Conservation (phyloP, 2,888 invertebrate species). For the Ganaspis brasiliensis region DNA sequence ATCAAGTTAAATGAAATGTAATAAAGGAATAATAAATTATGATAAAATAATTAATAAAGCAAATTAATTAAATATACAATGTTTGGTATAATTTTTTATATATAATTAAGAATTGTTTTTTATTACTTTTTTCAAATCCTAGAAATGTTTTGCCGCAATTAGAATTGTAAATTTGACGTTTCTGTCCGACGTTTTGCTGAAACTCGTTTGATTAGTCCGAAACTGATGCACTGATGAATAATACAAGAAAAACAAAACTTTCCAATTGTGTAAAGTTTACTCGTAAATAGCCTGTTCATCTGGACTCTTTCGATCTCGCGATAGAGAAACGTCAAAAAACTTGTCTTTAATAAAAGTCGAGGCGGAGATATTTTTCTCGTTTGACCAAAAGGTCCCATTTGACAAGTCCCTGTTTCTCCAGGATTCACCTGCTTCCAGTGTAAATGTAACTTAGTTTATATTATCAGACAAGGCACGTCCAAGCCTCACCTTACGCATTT, state of each 20-base stretch:
- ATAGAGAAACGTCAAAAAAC: slow-evolving; percentile 32
- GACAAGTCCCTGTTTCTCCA: slow-evolving; percentile 15
- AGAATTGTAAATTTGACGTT: slow-evolving; percentile 31
- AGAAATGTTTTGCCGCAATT: slow-evolving; percentile 3
- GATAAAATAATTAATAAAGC: too few species aligned
- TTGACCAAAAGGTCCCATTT: slow-evolving; percentile 26
- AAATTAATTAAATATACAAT: too few species aligned
- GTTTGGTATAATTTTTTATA: too few species aligned
- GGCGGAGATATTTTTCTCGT: slow-evolving; percentile 18
- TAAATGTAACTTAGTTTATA: neutral
- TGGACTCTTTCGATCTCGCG: slow-evolving; percentile 15
- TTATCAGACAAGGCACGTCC: neutral
- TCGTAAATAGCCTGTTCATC: slow-evolving; percentile 6
- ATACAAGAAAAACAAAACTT: slow-evolving; percentile 43
- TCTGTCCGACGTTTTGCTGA: slow-evolving; percentile 7
- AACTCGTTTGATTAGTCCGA: slow-evolving; percentile 31
- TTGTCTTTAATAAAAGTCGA: slow-evolving; percentile 24
- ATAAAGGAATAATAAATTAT: too few species aligned
- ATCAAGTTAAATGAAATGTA: too few species aligned
- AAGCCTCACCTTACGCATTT: neutral
- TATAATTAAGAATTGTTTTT: neutral
- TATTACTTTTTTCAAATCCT: neutral
- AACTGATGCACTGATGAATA: slow-evolving; percentile 37
- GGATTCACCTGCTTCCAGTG: slow-evolving; percentile 26
- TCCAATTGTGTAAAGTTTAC: slow-evolving; percentile 34